phyloP scores from a whole-genome alignment of 2,113 vertebrate species.

The Ivindomyrus marchei region DNA sequence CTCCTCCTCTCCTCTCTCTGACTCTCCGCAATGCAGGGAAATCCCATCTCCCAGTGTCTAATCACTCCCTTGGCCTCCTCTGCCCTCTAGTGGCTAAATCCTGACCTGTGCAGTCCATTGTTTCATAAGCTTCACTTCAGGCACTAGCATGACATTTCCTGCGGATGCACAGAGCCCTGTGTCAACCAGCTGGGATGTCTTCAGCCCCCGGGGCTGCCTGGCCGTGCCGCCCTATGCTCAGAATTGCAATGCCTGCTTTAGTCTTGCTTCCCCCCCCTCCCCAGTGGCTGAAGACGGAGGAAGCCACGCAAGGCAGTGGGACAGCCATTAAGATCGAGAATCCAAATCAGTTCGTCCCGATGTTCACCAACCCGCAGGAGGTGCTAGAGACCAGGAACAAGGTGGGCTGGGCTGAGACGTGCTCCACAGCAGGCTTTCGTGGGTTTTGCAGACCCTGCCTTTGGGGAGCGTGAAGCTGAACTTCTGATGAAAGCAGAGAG shows the following conservation, averaged over 20 bases:
- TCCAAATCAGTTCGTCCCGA: constrained; percentile 94
- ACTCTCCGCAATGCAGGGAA: constrained; percentile 66
- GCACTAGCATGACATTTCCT: background rate
- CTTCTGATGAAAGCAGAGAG: background rate
- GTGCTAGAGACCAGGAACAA: constrained; percentile 96
- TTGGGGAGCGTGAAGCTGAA: background rate
- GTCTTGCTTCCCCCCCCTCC: background rate
- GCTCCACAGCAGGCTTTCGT: background rate
- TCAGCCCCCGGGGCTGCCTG: background rate
- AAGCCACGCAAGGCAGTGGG: constrained; percentile 77
- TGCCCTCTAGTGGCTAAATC: constrained; percentile 56
- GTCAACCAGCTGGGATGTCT: background rate
- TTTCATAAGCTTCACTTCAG: background rate
- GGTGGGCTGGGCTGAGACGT: constrained; percentile 46
- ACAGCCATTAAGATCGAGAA: constrained; percentile 88
- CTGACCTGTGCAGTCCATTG: background rate
- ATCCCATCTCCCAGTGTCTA: constrained; percentile 13
- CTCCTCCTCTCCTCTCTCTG: constrained; percentile 31
- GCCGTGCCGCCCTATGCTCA: background rate
- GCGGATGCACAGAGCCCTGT: background rate
- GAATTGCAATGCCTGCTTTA: background rate
- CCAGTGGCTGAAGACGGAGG: constrained; percentile 88
- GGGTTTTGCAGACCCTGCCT: background rate
- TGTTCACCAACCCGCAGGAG: constrained; percentile 92
- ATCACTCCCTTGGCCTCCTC: constrained; percentile 32